phyloP scores from a whole-genome alignment of 2,113 vertebrate species.

The Solea solea region DNA sequence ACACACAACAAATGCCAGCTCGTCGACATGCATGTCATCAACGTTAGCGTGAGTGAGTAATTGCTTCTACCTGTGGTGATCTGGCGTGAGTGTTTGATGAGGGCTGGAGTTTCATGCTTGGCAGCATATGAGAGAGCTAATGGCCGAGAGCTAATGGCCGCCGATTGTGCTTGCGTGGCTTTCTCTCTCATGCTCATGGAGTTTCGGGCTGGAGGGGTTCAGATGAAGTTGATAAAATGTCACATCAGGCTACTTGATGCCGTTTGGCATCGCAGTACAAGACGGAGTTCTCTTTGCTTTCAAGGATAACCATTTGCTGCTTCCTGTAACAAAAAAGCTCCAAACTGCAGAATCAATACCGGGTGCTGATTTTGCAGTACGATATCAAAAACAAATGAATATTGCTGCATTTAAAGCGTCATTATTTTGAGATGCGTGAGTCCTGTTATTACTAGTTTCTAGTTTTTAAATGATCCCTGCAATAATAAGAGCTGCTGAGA shows the following conservation, averaged over 20 bases:
- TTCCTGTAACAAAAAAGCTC: neutral
- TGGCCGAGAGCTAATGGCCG: conserved; percentile 68
- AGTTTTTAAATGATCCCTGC: neutral
- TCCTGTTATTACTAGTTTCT: neutral
- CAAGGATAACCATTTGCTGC: neutral
- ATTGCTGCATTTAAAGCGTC: neutral
- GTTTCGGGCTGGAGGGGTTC: conserved; percentile 41
- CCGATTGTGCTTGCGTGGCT: conserved; percentile 68
- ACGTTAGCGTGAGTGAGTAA: conserved; percentile 65
- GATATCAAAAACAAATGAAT: neutral
- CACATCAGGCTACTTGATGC: conserved; percentile 34
- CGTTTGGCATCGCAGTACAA: conserved; percentile 13
- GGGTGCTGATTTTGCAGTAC: neutral
- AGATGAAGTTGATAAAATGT: conserved; percentile 62
- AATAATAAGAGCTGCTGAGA: neutral
- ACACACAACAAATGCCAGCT: conserved; percentile 21
- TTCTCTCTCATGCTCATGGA: conserved; percentile 56
- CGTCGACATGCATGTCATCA: conserved; percentile 26
- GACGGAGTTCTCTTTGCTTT: conserved; percentile 6
- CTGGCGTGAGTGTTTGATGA: conserved; percentile 64
- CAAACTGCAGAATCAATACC: conserved; percentile 8
- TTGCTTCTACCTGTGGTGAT: conserved; percentile 74
- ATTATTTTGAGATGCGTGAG: neutral
- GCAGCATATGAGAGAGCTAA: conserved; percentile 71
- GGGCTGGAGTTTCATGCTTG: conserved; percentile 65